Base-by-base conservation (phyloP, 1,140 invertebrate genomes). In the Megalopta genalis region DNA sequence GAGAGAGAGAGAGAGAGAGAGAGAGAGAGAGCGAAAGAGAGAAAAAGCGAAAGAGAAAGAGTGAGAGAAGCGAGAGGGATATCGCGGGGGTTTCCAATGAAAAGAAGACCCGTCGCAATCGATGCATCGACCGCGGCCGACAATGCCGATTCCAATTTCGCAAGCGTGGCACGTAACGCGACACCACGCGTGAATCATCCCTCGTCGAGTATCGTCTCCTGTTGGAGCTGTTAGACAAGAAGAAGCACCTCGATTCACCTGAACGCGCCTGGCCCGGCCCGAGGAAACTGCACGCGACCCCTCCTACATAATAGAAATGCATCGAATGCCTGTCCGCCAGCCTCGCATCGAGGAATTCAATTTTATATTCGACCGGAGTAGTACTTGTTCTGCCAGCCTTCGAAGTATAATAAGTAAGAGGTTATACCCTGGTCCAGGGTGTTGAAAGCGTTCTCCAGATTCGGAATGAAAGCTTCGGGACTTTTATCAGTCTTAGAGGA, bases 81-180 rank as follows among this genome's bases (percentile, higher is more conserved):
- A 32, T 32, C 32, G 32, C 32, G 32, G n/a, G 23, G 60, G 60
- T 25, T 16, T 42, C 21, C 42, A 16, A 69, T 23, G 67, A 77
- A 63, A 77, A 32, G 59, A 77, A 77, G 66, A 77, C 75, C 66
- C 18, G 65, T 42, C 8, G 32, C 52, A 23, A 79, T 80, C 65
- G 71, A 75, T 63, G 54, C 77, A 68, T 77, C 73, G 78, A 68
- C 27, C 78, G 63, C 10, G 32, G 18, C 8, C 59, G n/a, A 77
- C 67, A 60, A 73, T 77, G 65, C 74, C 72, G 79, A 81, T 81
- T 77, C 59, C 52, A 77, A 78, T 81, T 81, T 77, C 57, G 74
- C 54, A 77, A 71, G 46, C 77, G 49, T 46, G 25, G 46, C 63
- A 77, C 68, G 80, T 82, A 82, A 82, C 59, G 64, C 64, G 77